Base-by-base conservation (phyloP, 2,797 vertebrate species). In the Rhabdomys pumilio region DNA sequence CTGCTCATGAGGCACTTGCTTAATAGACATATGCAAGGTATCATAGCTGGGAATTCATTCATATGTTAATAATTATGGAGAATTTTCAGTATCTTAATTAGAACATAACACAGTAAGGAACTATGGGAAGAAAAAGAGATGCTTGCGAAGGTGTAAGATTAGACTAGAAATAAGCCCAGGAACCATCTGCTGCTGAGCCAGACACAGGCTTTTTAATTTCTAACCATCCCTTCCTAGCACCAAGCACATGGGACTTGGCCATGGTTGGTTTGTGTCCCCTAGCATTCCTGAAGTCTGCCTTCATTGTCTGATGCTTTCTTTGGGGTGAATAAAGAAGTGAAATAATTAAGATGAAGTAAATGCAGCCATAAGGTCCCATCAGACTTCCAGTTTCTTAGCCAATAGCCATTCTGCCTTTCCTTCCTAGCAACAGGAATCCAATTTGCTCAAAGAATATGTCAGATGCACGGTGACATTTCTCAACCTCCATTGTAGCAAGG, bases 101-200 rank as follows among this genome's bases (percentile, higher is more conserved):
- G 84, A 92, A 79, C 1, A 24, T 14, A 59, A 89, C 15, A 19
- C 22, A 87, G 20, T 31, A 72, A 72, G 34, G 34, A 92, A 61
- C 3, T 20, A 73, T 0, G 20, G 61, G 57, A 41, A 93, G 67
- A 76, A 85, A 77, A 73, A 89, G 26, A 55, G 20, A 44, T 29
- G 61, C 63, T 80, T 63, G 76, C 47, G 41, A 90, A 81, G 6
- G 61, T 55, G 15, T 1, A 61, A 82, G 67, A 65, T 77, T 34
- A 61, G 72, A 34, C 24, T 57, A 57, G 79, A 94, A 87, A 69
- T n/a, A 47, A 73, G 76, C 34, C n/a, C 67, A 79, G 87, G 79
- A 79, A 69, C 59, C 5, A 69, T n/a, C 38, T 91, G 44, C 44
- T 31, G 44, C 20, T 76, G 44, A 94, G 47, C 67, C 73, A 69